Evolutionary conservation across 2,888 invertebrate genomes (phyloP), one percentile per base, ranked within the genome.

Genomic region (Phalera bucephala): DNA sequence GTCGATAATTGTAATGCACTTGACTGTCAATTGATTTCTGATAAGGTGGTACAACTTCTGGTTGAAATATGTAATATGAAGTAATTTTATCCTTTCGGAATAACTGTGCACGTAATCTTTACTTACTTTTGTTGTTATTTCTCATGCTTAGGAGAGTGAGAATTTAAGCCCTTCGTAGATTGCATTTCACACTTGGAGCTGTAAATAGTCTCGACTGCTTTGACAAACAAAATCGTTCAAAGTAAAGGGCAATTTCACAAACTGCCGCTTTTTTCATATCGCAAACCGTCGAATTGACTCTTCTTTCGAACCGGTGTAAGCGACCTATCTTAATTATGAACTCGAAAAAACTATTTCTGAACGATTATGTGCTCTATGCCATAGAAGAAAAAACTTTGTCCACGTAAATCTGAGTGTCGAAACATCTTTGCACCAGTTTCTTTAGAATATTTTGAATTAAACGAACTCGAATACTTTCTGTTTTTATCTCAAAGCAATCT

Each of bases 291-390:
- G 30, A 41, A 40, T 31, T 38, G 36, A 52, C 51, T 56, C 61
- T 64, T 61, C 57, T 43, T 54, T 60, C 40, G 53, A 72, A 72
- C 71, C 71, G 67, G 71, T 69, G 58, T 31, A 36, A 25, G 37
- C 49, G 42, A 58, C 52, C 57, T 56, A 47, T 48, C 41, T 40
- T 32, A 51, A 55, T 53, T 39, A 47, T 38, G 45, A 49, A 60
- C 52, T 43, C 44, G 42, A 50, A 53, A 52, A 40, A 44, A 50
- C 46, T 47, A 47, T 61, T 54, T 56, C 50, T 54, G 46, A 49
- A 52, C 54, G 50, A 58, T 49, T 54, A 28, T 56, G 49, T 62
- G 44, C 52, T 57, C 48, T 64, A 55, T 53, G 52, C 31, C 38
- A 38, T 40, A 45, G 32, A 48, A 45, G 46, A 48, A 48, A 48